Conservation (phyloP, 2,113 vertebrate species). For the Hepsetus odoe region DNA sequence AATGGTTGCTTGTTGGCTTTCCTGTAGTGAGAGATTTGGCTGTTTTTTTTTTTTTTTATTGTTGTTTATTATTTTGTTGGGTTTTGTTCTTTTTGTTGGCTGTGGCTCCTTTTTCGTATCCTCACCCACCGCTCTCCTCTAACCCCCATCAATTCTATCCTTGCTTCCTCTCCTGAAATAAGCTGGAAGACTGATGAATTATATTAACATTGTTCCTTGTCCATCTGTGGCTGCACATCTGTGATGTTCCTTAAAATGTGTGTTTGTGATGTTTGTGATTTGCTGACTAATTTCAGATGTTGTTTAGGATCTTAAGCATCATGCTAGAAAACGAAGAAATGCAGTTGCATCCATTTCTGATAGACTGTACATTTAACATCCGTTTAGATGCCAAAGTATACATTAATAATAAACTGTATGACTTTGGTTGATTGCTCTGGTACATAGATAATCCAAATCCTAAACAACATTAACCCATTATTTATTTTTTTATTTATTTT, state of each 20-base stretch:
- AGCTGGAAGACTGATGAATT: conserved; percentile 81
- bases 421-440: not conserved
- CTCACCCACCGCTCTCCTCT: conserved; percentile 24
- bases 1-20: conserved; percentile 83
- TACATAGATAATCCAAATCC: conserved; percentile 69
- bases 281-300: conserved; percentile 82
- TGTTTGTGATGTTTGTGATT: conserved; percentile 77
- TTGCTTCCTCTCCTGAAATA: conserved; percentile 79
- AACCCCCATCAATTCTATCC: conserved; percentile 47
- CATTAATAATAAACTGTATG: not conserved
- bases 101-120: conserved; percentile 66
- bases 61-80: conserved; percentile 57
- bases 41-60: conserved; percentile 86
- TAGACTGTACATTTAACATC: conserved; percentile 2
- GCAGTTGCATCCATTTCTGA: not conserved
- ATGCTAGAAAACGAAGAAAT: not conserved
- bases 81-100: conserved; percentile 78
- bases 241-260: conserved; percentile 85
- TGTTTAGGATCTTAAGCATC: conserved; percentile 84
- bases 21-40: conserved; percentile 92
- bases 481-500: not conserved
- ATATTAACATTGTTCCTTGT: conserved; percentile 88
- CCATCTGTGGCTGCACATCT: conserved; percentile 87
- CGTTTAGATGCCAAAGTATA: not conserved
- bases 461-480: conserved; percentile 94